Base-by-base conservation (phyloP, 2,797 vertebrate species). In the Brachymystax lenok region DNA sequence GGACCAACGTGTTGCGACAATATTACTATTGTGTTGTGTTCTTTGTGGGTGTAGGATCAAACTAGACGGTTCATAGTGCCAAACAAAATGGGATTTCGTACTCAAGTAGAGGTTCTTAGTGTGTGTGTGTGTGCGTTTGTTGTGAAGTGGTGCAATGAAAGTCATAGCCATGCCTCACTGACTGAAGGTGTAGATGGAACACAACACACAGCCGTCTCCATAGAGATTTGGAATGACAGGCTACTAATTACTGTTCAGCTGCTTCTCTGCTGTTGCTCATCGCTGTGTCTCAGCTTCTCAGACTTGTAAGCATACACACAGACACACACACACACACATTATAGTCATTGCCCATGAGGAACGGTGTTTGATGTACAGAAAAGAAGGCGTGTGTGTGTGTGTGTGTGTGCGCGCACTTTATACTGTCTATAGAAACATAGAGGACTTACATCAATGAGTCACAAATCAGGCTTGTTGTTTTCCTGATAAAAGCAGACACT, bases 151-250 rank as follows among this genome's bases (percentile, higher is more conserved):
- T 46, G 40, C 10, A 85, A 77, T 73, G 52, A 74, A 82, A 83
- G 81, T 75, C 79, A 66, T 81, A 85, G 87, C 76, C 77, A 63
- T 74, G 81, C 83, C 83, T 83, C 77, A 84, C 87, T 88, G 80
- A 87, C 69, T 74, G 74, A 87, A 90, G 87, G 87, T 91, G 84
- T 82, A 85, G 81, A 86, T 85, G 84, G 82, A 46, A 46, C 40
- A 3, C 40, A 88, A 85, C 82, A 85, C 88, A 85, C 79, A 89
- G 77, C 82, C 80, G 79, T 95, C 92, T 90, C 93, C 93, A 93
- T 93, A 91, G 93, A 87, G 92, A 94, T 92, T 82, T 83, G 81
- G 78, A 87, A 88, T 84, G 89, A 93, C 89, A 90, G 88, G 91
- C 87, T 77, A 75, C 88, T 92, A 92, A 93, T 93, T 91, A 89